phyloP scores from a whole-genome alignment of 2,797 vertebrate species.

The Lagodon rhomboides region DNA sequence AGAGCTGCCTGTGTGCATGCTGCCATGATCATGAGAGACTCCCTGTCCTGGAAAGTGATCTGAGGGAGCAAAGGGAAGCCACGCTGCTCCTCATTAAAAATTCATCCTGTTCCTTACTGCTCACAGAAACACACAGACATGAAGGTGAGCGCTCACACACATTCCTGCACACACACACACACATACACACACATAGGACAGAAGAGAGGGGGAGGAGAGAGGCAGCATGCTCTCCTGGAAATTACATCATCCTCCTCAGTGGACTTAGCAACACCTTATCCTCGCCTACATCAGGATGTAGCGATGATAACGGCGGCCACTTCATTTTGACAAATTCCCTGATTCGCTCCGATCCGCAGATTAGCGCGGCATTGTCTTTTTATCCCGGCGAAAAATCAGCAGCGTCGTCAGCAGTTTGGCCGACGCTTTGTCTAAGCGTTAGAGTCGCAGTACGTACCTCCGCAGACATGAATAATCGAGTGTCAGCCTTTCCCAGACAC shows the following conservation, averaged over 20 bases:
- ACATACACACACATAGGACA: conserved; percentile 32
- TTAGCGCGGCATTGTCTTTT: conserved; percentile 51
- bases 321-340: conserved; percentile 67
- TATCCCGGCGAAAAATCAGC: conserved; percentile 63
- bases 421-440: conserved; percentile 58
- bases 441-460: conserved; percentile 48
- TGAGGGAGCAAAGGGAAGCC: conserved; percentile 77
- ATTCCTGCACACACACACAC: conserved; percentile 37
- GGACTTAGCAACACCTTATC: conserved; percentile 71
- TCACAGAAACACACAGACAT: conserved; percentile 68
- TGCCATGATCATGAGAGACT: conserved; percentile 81
- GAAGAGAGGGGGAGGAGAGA: conserved; percentile 50
- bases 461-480: conserved; percentile 68
- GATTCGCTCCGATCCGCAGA: conserved; percentile 67
- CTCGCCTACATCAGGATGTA: conserved; percentile 66
- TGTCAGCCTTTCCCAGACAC: conserved; percentile 72
- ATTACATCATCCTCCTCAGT: conserved; percentile 71
- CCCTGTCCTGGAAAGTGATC: conserved; percentile 83
- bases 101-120: conserved; percentile 75
- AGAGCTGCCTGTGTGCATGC: conserved; percentile 55
- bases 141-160: conserved; percentile 60
- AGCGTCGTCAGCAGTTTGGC: conserved; percentile 67
- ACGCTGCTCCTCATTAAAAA: conserved; percentile 81
- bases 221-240: conserved; percentile 62
- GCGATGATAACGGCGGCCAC: conserved; percentile 48